Conservation (phyloP, 2,113 vertebrate genomes). For the Gracilinanus agilis region DNA sequence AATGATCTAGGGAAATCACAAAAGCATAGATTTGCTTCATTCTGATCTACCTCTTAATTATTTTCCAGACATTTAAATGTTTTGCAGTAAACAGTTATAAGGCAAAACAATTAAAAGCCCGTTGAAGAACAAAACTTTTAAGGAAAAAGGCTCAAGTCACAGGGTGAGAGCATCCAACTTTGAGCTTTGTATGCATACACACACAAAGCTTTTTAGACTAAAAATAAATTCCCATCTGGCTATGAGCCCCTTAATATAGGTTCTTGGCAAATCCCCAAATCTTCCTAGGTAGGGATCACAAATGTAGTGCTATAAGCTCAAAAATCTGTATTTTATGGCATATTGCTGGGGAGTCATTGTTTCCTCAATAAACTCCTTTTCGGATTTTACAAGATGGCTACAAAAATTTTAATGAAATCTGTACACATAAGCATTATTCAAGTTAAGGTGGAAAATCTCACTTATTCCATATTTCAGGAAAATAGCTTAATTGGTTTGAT, state of each 20-base stretch:
- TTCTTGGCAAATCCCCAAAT: conserved; percentile 66
- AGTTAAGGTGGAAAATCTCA: conserved; percentile 80
- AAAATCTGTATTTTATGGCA: conserved; percentile 76
- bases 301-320: conserved; percentile 68
- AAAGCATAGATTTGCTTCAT: conserved; percentile 56
- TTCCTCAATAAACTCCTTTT: conserved; percentile 74
- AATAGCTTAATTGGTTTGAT: conserved; percentile 75
- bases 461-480: conserved; percentile 69
- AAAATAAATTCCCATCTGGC: conserved; percentile 64
- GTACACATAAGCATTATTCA: conserved; percentile 76
- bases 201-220: conserved; percentile 54
- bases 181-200: conserved; percentile 62
- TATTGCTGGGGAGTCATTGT: conserved; percentile 74
- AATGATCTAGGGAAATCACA: conserved; percentile 69
- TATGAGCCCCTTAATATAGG: conserved; percentile 53
- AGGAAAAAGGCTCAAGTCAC: conserved; percentile 60
- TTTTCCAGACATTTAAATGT: conserved; percentile 39
- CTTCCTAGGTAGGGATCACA: conserved; percentile 56
- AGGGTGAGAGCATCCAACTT: conserved; percentile 68
- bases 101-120: background rate
- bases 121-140: conserved; percentile 42
- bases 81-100: conserved; percentile 1
- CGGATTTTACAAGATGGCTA: conserved; percentile 73
- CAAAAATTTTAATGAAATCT: conserved; percentile 67
- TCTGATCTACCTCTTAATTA: conserved; percentile 8